phyloP scores from a whole-genome alignment of 1,140 invertebrate genomes.

The Apis dorsata region DNA sequence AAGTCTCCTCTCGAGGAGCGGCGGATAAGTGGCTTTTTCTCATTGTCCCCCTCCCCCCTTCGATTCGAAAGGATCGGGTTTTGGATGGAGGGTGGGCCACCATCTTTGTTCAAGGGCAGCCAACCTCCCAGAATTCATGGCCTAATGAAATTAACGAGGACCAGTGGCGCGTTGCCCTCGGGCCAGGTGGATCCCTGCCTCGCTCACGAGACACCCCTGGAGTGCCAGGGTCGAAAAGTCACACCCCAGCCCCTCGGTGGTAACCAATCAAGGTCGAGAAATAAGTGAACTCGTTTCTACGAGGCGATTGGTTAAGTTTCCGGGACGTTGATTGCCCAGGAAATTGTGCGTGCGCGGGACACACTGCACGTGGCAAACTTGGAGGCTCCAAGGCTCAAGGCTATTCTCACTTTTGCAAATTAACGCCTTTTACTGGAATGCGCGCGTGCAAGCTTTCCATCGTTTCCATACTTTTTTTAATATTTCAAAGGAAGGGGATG shows the following conservation, averaged over 20 bases:
- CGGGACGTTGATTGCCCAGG: slow-evolving; percentile 72
- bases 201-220: slow-evolving; percentile 13
- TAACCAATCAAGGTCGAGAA: slow-evolving; percentile 70
- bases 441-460: not conserved
- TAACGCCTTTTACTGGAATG: slow-evolving; percentile 34
- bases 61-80: slow-evolving; percentile 9
- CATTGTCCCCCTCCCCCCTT: slow-evolving; percentile 13
- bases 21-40: slow-evolving; percentile 24
- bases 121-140: slow-evolving; percentile 61
- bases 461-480: too few species aligned
- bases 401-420: slow-evolving; percentile 51
- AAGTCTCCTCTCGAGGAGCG: not conserved
- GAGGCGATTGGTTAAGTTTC: slow-evolving; percentile 69
- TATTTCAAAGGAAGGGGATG: too few species aligned
- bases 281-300: slow-evolving; percentile 64
- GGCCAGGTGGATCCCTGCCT: slow-evolving; percentile 59
- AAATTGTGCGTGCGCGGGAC: slow-evolving; percentile 71
- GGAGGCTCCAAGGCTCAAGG: slow-evolving; percentile 23
- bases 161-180: slow-evolving; percentile 62
- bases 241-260: slow-evolving; percentile 62
- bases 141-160: slow-evolving; percentile 72
- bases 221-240: slow-evolving; percentile 64
- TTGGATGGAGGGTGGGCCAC: slow-evolving; percentile 35
- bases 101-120: slow-evolving; percentile 59
- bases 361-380: slow-evolving; percentile 39